phyloP scores from a whole-genome alignment of 1,140 invertebrate species.

The Drosophila pallidifrons region DNA sequence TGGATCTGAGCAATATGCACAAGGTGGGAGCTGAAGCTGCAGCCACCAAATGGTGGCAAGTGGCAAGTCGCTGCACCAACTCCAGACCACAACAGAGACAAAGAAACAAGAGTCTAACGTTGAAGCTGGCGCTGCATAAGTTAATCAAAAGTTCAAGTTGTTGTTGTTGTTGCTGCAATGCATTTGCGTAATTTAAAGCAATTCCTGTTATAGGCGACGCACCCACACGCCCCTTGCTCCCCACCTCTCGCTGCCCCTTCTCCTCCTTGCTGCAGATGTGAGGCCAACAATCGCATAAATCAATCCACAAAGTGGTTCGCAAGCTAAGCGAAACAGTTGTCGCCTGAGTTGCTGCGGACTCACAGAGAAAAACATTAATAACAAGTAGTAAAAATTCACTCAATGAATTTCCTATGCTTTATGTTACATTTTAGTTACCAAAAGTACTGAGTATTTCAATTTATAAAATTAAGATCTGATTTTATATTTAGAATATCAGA shows the following conservation, averaged over 20 bases:
- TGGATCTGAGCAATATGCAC: slow-evolving; percentile 49
- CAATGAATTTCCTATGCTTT: too few species aligned
- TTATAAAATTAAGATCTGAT: too few species aligned
- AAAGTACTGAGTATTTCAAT: too few species aligned
- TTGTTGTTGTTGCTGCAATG: slow-evolving; percentile 33
- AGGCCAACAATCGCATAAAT: slow-evolving; percentile 71
- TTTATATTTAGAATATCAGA: too few species aligned
- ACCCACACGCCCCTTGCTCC: slow-evolving; percentile 66
- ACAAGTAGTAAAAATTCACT: too few species aligned
- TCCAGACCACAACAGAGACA: too few species aligned
- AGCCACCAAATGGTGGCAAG: slow-evolving; percentile 11
- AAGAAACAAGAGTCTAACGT: background rate
- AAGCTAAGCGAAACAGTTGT: slow-evolving; percentile 35
- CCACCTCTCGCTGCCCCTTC: background rate
- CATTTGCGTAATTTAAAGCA: slow-evolving; percentile 82
- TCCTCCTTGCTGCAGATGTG: slow-evolving; percentile 31
- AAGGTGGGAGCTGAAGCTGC: slow-evolving; percentile 40
- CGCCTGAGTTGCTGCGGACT: slow-evolving; percentile 14
- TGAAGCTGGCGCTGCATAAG: slow-evolving; percentile 39
- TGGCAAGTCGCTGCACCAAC: background rate
- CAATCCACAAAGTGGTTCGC: slow-evolving; percentile 71
- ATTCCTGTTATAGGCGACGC: slow-evolving; percentile 76
- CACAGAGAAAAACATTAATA: too few species aligned
- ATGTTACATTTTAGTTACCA: too few species aligned
- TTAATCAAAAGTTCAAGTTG: slow-evolving; percentile 80